Percentiles rank a stretch among this genome's conserved stretches.
Evolutionary conservation across 2,888 invertebrate species (phyloP).

Genomic region (Nomada hirtipes): DNA sequence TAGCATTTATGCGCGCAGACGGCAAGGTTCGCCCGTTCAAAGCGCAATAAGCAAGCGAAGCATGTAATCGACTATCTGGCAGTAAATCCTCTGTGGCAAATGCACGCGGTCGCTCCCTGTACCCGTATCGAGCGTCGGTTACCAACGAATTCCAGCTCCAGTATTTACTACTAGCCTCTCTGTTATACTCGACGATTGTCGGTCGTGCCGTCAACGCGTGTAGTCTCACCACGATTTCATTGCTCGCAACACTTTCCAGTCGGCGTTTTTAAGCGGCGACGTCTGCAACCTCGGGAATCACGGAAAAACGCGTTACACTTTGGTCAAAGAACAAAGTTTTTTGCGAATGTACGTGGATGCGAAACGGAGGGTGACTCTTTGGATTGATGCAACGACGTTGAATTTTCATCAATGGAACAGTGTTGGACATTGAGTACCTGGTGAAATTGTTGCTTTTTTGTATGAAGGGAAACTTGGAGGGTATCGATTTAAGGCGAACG

Average conservation of each 20-base stretch:
- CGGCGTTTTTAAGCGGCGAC: background rate
- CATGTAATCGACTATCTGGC: slow-evolving; percentile 73
- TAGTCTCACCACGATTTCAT: slow-evolving; percentile 1
- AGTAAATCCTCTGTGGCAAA: slow-evolving; percentile 68
- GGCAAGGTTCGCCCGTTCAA: slow-evolving; percentile 56
- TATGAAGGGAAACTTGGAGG: too few relatives aligned
- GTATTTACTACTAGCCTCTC: slow-evolving; percentile 66
- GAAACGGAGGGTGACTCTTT: too few relatives aligned
- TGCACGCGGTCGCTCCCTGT: slow-evolving; percentile 48
- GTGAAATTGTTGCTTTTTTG: too few relatives aligned
- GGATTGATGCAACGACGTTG: background rate
- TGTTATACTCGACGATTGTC: slow-evolving; percentile 51
- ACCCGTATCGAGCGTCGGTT: slow-evolving; percentile 38
- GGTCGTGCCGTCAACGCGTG: slow-evolving; percentile 30
- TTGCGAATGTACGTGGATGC: background rate
- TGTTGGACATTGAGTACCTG: background rate
- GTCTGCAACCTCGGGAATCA: background rate
- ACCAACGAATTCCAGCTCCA: slow-evolving; percentile 62
- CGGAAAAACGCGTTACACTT: background rate
- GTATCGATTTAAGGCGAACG: too few relatives aligned
- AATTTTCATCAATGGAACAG: background rate
- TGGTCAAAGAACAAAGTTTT: background rate
- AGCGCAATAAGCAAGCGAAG: slow-evolving; percentile 72
- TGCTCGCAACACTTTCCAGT: slow-evolving; percentile 20
- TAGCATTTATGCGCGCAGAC: slow-evolving; percentile 45